These are phyloP conservation scores for Caenorhabditis sp. DNA, from an alignment of 2,888 invertebrate genomes.

Conservation along the genomic window DNA sequence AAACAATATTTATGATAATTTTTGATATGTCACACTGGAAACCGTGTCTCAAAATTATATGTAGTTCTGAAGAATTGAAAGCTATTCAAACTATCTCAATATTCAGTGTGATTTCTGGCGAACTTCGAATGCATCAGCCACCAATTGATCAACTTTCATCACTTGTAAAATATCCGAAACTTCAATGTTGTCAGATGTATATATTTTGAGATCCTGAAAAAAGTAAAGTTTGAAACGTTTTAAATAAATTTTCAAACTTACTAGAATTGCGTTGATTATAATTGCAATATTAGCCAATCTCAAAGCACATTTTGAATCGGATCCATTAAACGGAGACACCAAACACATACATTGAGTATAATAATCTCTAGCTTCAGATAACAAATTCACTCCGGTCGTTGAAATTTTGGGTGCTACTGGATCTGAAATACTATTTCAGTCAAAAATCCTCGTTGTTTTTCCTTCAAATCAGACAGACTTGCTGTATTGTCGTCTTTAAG, in stretches of 20 bases:
- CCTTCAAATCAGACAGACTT: too few species aligned
- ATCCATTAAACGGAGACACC: constrained; percentile 15
- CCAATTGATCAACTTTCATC: constrained; percentile 35
- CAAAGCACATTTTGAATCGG: constrained; percentile 21
- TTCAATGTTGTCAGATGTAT: constrained; percentile 50
- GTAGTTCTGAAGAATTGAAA: too few species aligned
- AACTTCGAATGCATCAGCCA: constrained; percentile 31
- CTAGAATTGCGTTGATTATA: constrained; percentile 26
- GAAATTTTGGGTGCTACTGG: constrained; percentile 30
- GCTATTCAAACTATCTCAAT: too few species aligned
- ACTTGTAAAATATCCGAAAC: constrained; percentile 41
- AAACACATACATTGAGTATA: constrained; percentile 33
- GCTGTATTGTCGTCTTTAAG: too few species aligned
- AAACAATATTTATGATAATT: too few species aligned
- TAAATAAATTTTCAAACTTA: background rate
- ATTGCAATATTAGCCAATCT: constrained; percentile 28
- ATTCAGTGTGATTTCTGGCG: too few species aligned
- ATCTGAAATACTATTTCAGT: too few species aligned
- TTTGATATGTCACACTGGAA: too few species aligned
- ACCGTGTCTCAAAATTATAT: too few species aligned
- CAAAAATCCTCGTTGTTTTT: too few species aligned
- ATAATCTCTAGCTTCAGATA: constrained; percentile 25
- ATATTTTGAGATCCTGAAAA: constrained; percentile 42
- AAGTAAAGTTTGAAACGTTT: background rate
- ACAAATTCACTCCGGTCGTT: constrained; percentile 8